These are phyloP conservation scores for Micronycteris hirsuta DNA, from an alignment of 2,113 vertebrate genomes.

Conservation along the genomic window DNA sequence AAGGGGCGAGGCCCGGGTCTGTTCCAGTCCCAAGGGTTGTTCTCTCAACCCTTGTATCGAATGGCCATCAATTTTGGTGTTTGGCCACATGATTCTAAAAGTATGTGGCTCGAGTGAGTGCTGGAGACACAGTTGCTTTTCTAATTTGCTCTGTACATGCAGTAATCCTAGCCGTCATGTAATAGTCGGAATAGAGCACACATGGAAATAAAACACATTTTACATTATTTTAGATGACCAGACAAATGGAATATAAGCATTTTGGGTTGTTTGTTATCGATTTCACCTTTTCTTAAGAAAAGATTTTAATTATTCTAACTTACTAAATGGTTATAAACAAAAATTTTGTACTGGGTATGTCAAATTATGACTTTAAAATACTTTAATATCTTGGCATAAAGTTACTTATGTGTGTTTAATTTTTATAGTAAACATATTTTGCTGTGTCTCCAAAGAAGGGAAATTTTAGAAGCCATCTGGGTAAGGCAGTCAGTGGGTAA, in stretches of 20 bases:
- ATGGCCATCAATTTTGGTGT: background rate
- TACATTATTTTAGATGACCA: conserved; percentile 40
- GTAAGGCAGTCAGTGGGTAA: background rate
- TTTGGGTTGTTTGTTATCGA: background rate
- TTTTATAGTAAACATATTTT: conserved; percentile 9
- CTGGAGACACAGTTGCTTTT: background rate
- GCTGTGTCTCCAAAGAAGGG: background rate
- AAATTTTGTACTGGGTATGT: background rate
- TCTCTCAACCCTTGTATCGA: background rate
- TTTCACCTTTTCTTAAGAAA: background rate
- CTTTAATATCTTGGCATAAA: background rate
- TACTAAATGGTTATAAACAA: background rate
- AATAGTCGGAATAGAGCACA: background rate
- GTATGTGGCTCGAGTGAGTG: background rate
- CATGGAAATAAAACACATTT: conserved; percentile 23
- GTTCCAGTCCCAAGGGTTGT: background rate
- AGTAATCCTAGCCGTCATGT: background rate
- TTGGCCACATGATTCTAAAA: background rate
- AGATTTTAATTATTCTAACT: conserved; percentile 12
- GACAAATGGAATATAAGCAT: background rate
- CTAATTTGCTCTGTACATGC: background rate
- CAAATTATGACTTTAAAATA: conserved; percentile 2
- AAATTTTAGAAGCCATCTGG: background rate
- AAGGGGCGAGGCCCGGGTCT: background rate
- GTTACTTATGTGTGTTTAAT: conserved; percentile 19